Base-by-base conservation (phyloP, 2,113 vertebrate species). In the Tragelaphus imberbis region DNA sequence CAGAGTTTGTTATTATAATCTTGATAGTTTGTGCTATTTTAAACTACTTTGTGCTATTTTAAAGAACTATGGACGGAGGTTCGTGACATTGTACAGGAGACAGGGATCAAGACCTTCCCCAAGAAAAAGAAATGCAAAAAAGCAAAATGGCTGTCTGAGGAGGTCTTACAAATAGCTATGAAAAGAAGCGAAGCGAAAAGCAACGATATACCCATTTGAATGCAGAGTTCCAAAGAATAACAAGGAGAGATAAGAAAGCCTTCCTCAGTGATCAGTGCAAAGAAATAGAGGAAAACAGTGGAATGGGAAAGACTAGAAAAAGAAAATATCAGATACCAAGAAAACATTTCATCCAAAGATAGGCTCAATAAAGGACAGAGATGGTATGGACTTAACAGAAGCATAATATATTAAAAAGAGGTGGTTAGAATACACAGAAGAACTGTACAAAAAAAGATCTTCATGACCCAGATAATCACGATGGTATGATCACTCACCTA, bases 1-100 rank as follows among this genome's bases (percentile, higher is more conserved):
- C 33, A 51, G 49, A 71, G 88, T 95, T 96, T 95, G 44, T 89
- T 97, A 71, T 56, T 61, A 56, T 11, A n/a, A 7, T n/a, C 47
- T 97, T 95, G 93, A 77, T 94, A 86, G 84, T 33, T 15, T 95
- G 15, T 85, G 49, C 53, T 92, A 3, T 88, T 90, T 87, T 80
- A 44, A 65, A 93, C 33, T 68, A 89, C 21, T n/a, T 17, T 94
- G 17, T 82, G 49, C 47, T 92, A 2, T 71, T 71, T 71, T 71
- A 71, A 71, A 71, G n/a, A 71, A 71, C 68, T 71, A 3, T 71
- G 68, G n/a, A 40, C 0, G 0, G 68, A 71, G 10, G 19, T 71
- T 71, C 5, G 0, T 71, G n/a, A 71, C 10, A 23, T 23, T 71
- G 68, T 40, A 23, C n/a, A 23, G 68, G 68, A 71, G 19, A 71